Evolutionary conservation across 2,113 vertebrate species (phyloP).

Genomic region (Anseranas semipalmata): DNA sequence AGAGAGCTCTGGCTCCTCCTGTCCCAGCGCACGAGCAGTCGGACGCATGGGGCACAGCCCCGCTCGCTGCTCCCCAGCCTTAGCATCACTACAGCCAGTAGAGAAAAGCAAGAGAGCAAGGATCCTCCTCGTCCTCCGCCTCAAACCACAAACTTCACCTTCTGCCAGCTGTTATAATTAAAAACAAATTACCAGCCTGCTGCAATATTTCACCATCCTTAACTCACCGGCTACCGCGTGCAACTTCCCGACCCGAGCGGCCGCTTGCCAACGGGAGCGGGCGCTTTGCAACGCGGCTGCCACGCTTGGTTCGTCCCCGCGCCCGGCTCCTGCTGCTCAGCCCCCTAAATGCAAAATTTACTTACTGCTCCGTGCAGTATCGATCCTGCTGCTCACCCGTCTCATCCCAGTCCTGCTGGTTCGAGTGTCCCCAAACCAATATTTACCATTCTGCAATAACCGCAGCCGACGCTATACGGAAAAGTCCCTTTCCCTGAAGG

Average conservation of each 20-base stretch:
- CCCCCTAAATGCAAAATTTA: not conserved
- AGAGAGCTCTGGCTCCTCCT: not conserved
- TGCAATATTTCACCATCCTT: not conserved
- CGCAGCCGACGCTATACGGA: fast-evolving
- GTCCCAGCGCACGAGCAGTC: fast-evolving
- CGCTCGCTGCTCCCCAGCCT: fast-evolving
- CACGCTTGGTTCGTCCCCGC: not conserved
- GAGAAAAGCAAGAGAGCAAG: not conserved
- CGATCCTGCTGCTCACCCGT: not conserved
- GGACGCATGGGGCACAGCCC: fast-evolving
- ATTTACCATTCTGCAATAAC: not conserved
- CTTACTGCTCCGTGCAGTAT: fast-evolving
- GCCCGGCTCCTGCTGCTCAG: not conserved
- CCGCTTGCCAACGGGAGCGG: fast-evolving
- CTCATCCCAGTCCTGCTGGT: not conserved
- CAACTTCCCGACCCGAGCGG: not conserved
- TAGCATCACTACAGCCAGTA: fast-evolving
- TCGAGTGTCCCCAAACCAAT: not conserved
- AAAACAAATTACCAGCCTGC: slow-evolving; percentile 39
- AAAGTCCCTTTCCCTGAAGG: slow-evolving; percentile 55
- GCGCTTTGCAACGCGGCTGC: fast-evolving
- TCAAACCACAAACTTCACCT: slow-evolving; percentile 41
- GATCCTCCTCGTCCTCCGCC: not conserved
- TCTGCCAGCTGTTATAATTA: slow-evolving; percentile 39
- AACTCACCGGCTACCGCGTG: not conserved